Percentiles rank a stretch among this genome's conserved stretches.
phyloP scores from a whole-genome alignment of 1,140 invertebrate species.

The Cardiocondyla obscurior region DNA sequence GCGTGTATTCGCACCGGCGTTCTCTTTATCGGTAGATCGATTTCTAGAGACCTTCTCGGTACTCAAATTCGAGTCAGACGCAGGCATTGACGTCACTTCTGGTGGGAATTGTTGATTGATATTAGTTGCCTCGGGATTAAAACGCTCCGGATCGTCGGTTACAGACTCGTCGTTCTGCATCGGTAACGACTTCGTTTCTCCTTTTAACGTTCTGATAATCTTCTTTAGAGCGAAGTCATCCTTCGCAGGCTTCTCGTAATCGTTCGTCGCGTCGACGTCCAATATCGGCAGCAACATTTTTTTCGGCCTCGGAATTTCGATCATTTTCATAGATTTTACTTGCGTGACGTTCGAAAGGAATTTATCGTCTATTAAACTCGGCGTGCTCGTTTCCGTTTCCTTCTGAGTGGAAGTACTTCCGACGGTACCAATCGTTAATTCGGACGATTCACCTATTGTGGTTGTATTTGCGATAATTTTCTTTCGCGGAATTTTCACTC shows the following conservation, averaged over 20 bases:
- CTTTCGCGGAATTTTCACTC: background rate
- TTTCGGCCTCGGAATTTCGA: slow-evolving; percentile 27
- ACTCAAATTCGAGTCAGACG: background rate
- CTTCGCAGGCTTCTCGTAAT: background rate
- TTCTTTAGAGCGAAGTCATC: slow-evolving; percentile 13
- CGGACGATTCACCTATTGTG: background rate
- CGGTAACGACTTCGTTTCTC: background rate
- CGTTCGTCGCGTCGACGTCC: background rate
- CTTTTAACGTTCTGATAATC: slow-evolving; percentile 1
- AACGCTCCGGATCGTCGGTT: background rate
- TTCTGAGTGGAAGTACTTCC: background rate
- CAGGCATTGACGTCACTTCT: background rate
- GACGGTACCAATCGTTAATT: background rate
- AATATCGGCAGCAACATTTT: background rate
- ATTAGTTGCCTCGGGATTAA: background rate
- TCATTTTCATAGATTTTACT: slow-evolving; percentile 36
- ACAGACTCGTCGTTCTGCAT: background rate
- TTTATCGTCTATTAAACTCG: background rate
- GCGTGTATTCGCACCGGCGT: background rate
- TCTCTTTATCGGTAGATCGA: background rate
- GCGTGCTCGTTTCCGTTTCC: background rate
- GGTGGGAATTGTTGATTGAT: background rate
- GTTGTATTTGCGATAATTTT: background rate
- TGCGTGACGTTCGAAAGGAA: background rate
- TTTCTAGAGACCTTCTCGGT: background rate